Evolutionary conservation across 2,797 vertebrate species (phyloP).

Genomic region (Taeniopygia guttata): DNA sequence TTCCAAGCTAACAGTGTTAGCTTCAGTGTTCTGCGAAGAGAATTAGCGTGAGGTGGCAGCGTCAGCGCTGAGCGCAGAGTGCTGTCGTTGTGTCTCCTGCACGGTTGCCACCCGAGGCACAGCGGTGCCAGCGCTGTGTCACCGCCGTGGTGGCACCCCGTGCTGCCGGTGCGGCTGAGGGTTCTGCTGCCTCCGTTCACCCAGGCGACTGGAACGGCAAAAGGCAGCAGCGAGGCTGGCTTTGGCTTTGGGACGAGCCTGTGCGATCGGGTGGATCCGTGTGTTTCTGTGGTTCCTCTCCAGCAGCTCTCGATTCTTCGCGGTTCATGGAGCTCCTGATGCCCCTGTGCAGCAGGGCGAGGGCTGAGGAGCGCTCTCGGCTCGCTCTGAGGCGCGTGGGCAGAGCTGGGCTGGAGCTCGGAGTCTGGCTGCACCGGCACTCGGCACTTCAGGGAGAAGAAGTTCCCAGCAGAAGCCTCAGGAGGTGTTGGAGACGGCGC

Average conservation of each 20-base stretch:
- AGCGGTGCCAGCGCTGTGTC: rapidly evolving
- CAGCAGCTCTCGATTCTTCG: not conserved
- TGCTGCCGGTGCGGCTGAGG: not conserved
- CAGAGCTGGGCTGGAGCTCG: not conserved
- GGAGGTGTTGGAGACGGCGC: not conserved
- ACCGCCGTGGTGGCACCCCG: not conserved
- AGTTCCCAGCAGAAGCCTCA: not conserved
- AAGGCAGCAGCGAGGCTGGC: not conserved
- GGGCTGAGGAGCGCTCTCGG: not conserved
- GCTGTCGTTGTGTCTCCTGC: rapidly evolving
- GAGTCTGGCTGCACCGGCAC: not conserved
- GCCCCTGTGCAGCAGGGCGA: not conserved
- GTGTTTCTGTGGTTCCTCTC: not conserved
- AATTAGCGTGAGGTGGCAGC: rapidly evolving
- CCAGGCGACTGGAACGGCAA: rapidly evolving
- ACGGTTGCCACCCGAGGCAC: not conserved
- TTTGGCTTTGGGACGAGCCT: not conserved
- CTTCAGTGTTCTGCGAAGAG: rapidly evolving
- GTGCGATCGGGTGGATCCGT: not conserved
- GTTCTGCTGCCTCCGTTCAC: not conserved
- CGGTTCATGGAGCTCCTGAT: not conserved
- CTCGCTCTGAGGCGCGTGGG: rapidly evolving
- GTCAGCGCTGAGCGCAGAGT: rapidly evolving
- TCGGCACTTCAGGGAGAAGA: not conserved
- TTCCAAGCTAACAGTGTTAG: not conserved